Conservation (phyloP, 2,113 vertebrate genomes). For the Crotalus helleri region DNA sequence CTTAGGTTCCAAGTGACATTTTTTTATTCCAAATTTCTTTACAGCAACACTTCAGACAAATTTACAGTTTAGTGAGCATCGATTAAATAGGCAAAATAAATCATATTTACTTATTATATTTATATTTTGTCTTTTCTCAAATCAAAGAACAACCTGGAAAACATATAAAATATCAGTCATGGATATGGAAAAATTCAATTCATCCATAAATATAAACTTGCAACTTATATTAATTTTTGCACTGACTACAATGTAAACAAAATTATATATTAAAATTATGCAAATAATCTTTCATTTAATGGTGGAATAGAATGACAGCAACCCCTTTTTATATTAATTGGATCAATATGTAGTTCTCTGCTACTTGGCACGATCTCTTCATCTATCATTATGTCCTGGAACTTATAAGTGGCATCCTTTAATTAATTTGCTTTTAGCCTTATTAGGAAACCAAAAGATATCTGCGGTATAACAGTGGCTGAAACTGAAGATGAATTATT, state of each 20-base stretch:
- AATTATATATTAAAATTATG: neutral
- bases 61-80: neutral
- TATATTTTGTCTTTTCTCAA: neutral
- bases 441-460: neutral
- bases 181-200: neutral
- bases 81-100: neutral
- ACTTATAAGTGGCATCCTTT: neutral
- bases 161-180: neutral
- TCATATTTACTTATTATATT: neutral
- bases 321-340: neutral
- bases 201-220: neutral
- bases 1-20: neutral
- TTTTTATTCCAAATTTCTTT: neutral
- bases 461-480: neutral
- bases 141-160: neutral
- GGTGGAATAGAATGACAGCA: neutral
- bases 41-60: neutral
- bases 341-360: neutral
- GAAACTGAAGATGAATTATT: neutral
- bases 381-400: neutral
- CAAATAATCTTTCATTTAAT: neutral
- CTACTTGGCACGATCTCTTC: neutral
- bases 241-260: neutral
- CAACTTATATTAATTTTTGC: neutral
- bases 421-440: neutral